A percentile compares a stretch with the other conserved stretches of the same genome.
These are phyloP conservation scores for Onchidella celtica DNA, from an alignment of 2,888 invertebrate genomes.

Conservation along the genomic window DNA sequence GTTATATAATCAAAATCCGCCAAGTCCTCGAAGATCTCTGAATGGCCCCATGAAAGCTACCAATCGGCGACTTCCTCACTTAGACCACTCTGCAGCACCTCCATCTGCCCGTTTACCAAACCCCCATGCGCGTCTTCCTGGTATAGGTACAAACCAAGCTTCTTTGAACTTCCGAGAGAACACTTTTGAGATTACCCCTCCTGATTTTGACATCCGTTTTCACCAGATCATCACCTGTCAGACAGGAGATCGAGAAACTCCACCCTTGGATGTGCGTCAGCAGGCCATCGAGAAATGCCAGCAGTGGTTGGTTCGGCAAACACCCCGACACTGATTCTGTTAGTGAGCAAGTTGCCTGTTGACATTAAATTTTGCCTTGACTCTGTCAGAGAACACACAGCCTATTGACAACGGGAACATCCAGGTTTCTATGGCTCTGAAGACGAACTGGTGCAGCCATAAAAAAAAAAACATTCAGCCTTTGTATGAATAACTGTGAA, in stretches of 20 bases:
- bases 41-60: neutral
- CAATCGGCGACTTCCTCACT: conserved; percentile 17
- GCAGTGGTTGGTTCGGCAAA: conserved; percentile 67
- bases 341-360: neutral
- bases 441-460: too few species aligned
- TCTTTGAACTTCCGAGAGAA: conserved; percentile 54
- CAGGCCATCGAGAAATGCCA: conserved; percentile 69
- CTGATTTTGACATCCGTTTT: conserved; percentile 71
- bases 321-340: conserved; percentile 44
- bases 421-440: too few species aligned
- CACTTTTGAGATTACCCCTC: conserved; percentile 72
- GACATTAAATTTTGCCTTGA: neutral
- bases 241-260: conserved; percentile 64
- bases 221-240: conserved; percentile 65
- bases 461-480: too few species aligned
- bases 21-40: neutral
- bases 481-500: too few species aligned
- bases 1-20: neutral
- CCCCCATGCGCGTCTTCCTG: conserved; percentile 55
- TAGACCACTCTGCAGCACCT: neutral
- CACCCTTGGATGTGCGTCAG: conserved; percentile 68
- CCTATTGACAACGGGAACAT: too few species aligned
- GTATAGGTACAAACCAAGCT: conserved; percentile 57
- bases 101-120: neutral
- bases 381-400: too few species aligned